Percentiles rank a stretch among this genome's conserved stretches.
Evolutionary conservation across 92 coral and sea anemone genomes (phyloP).

Genomic region (Desmophyllum pertusum): DNA sequence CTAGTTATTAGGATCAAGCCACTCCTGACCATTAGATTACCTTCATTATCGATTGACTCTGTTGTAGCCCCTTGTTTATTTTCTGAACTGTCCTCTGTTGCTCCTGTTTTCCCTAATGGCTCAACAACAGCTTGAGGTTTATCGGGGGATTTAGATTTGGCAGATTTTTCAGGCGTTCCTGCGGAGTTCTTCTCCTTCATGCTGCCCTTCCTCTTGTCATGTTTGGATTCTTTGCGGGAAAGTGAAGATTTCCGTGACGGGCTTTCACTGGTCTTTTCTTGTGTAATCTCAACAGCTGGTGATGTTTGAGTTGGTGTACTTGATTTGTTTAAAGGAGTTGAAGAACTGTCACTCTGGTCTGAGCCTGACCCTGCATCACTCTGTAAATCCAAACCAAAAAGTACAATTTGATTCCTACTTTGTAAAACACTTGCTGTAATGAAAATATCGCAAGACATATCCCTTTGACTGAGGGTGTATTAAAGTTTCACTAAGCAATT

Average conservation of each 20-base stretch:
- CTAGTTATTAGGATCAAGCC: not conserved
- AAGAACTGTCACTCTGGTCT: constrained; percentile 40
- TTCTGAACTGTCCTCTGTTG: constrained; percentile 20
- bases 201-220: constrained; percentile 49
- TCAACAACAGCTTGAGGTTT: constrained; percentile 40
- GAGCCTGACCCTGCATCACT: constrained; percentile 48
- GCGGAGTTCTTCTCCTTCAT: constrained; percentile 39
- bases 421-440: no score
- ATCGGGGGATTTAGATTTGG: constrained; percentile 59
- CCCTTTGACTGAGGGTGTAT: no score
- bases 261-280: constrained; percentile 28
- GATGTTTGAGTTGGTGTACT: constrained; percentile 29
- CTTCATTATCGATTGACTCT: constrained; percentile 8
- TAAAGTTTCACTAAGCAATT: no score
- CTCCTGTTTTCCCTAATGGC: constrained; percentile 11
- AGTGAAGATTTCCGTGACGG: constrained; percentile 23
- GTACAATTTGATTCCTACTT: no score
- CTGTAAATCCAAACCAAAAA: no score
- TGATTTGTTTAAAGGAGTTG: constrained; percentile 32
- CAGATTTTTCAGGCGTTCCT: constrained; percentile 52
- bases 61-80: not conserved
- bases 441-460: no score
- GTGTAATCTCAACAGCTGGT: constrained; percentile 23
- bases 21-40: not conserved
- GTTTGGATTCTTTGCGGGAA: constrained; percentile 50